These are phyloP conservation scores for Caenorhabditis brenneri DNA, from an alignment of 1,140 invertebrate genomes.

Conservation along the genomic window DNA sequence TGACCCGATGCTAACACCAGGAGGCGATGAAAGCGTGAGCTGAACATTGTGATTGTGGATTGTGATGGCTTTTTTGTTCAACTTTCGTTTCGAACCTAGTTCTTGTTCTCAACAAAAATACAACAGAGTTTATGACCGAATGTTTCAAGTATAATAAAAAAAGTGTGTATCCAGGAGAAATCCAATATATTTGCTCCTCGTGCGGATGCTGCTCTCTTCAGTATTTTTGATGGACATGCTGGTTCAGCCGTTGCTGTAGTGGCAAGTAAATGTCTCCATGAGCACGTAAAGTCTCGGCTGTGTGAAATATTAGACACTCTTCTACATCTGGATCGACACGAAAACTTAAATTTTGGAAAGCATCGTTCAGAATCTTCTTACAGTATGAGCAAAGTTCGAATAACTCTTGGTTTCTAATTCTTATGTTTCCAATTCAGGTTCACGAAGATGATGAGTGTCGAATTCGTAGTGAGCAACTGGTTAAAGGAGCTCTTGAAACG, in stretches of 20 bases:
- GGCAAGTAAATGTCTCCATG: constrained; percentile 80
- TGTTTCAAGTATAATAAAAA: too few relatives aligned
- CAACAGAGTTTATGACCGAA: too few relatives aligned
- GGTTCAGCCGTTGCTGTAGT: constrained; percentile 83
- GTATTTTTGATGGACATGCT: constrained; percentile 86
- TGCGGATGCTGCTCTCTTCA: constrained; percentile 77
- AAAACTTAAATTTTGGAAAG: constrained; percentile 47
- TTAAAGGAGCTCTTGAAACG: constrained; percentile 78
- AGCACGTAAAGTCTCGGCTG: constrained; percentile 73
- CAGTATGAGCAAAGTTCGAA: constrained; percentile 27
- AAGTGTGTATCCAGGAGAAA: not conserved
- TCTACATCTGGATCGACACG: constrained; percentile 56
- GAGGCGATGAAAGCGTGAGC: constrained; percentile 11
- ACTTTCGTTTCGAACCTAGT: not conserved
- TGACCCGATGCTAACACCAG: constrained; percentile 44
- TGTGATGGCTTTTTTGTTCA: too few relatives aligned
- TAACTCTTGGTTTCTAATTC: not conserved
- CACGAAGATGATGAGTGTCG: not conserved
- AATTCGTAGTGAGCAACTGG: constrained; percentile 75
- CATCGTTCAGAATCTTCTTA: constrained; percentile 42
- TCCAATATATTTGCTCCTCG: constrained; percentile 32
- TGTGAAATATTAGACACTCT: constrained; percentile 60
- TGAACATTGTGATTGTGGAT: not conserved
- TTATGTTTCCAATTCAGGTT: not conserved
- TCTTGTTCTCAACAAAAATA: too few relatives aligned